Evolutionary conservation across 2,113 vertebrate genomes (phyloP), one percentile per base, ranked within the genome.

Genomic region (Salminus brasiliensis): DNA sequence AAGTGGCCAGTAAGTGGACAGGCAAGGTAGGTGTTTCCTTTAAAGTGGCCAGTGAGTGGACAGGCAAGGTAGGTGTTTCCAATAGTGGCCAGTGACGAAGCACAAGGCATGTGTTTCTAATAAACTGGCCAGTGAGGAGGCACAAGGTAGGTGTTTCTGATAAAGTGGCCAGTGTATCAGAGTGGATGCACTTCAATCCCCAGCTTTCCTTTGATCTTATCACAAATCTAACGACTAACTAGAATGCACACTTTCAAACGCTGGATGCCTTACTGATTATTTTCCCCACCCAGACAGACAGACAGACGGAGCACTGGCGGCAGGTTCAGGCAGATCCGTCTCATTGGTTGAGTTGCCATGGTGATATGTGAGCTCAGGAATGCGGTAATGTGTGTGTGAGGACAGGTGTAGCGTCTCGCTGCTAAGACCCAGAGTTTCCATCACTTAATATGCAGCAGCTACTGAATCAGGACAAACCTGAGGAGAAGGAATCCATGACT

Each of bases 301-400:
- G 32, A 63, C 29, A 34, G 60, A 63, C 60, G 60, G 60, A 34
- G 60, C 18, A 9, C 63, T 67, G 45, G 32, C 57, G 68, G 76
- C 73, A 29, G 55, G 72, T 59, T 60, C 16, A 74, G 15, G n/a
- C 25, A 55, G 47, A 27, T 21, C 57, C 39, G 74, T 72, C 73
- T 80, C 43, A 53, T 68, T 34, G 52, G 69, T 62, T n/a, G 52
- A 59, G 82, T 83, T 83, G 73, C 82, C 82, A 84, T 84, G 82
- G 82, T 80, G 82, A 84, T 76, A 53, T 41, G 29, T 65, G 80
- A 77, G 80, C 74, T 77, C 53, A 72, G 74, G 68, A 39, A 81
- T 81, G 47, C 52, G 9, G 39, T 1, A 2, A 43, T 69, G 15
- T 9, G 43, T 77, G 45, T n/a, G 34, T 30, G 27, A 36, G n/a